These are phyloP conservation scores for Myotis pilosus DNA, from an alignment of 2,797 vertebrate species.

Conservation along the genomic window DNA sequence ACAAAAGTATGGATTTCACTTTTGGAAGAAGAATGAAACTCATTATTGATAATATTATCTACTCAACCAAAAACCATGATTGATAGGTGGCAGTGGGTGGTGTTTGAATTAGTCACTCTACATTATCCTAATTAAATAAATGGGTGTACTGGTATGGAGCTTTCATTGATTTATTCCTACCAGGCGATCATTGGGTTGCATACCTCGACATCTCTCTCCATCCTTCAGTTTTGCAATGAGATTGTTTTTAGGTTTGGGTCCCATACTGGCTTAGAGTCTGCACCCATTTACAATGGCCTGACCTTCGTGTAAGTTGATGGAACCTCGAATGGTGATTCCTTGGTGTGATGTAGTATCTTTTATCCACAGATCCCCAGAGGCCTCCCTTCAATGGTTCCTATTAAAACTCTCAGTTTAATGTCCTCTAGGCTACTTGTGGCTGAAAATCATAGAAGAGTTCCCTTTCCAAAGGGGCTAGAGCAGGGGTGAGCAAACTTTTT, in stretches of 20 bases:
- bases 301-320: neutral
- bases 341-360: neutral
- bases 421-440: neutral
- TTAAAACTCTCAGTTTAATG: neutral
- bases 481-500: too few species aligned
- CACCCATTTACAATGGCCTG: neutral
- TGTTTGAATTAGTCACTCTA: slow-evolving; percentile 46
- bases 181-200: neutral
- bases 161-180: slow-evolving; percentile 47
- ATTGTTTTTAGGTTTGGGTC: neutral
- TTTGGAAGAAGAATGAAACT: slow-evolving; percentile 43
- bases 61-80: slow-evolving; percentile 4
- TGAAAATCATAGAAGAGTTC: neutral
- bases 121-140: slow-evolving; percentile 62
- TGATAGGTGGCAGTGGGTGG: slow-evolving; percentile 40
- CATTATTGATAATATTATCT: slow-evolving; percentile 51
- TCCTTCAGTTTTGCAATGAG: neutral
- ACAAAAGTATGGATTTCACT: slow-evolving; percentile 36
- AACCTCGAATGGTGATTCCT: neutral
- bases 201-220: neutral
- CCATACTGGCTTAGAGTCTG: neutral
- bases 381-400: neutral
- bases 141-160: neutral
- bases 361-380: neutral
- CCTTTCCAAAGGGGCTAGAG: neutral